phyloP scores from a whole-genome alignment of 2,888 invertebrate species.

The Eupithecia abbreviata region DNA sequence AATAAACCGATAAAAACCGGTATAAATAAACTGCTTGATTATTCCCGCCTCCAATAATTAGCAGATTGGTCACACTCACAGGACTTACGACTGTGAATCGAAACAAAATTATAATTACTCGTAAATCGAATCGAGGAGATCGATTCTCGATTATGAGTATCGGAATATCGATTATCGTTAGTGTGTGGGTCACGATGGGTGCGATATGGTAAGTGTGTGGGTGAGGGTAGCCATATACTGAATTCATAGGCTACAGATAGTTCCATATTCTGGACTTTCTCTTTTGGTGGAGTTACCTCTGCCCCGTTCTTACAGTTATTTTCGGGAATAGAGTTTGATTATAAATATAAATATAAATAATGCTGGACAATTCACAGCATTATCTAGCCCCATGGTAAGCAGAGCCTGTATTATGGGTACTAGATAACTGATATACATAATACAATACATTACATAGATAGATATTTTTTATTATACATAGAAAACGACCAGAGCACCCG shows the following conservation, averaged over 20 bases:
- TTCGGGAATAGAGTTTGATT: not conserved
- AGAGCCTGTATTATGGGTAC: too few relatives aligned
- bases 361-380: too few relatives aligned
- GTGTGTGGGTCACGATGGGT: constrained; percentile 43
- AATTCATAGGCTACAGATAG: not conserved
- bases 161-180: constrained; percentile 50
- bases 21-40: constrained; percentile 26
- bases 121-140: constrained; percentile 73
- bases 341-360: too few relatives aligned
- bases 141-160: constrained; percentile 63
- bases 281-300: not conserved
- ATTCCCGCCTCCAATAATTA: constrained; percentile 64
- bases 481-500: too few relatives aligned
- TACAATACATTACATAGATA: too few relatives aligned
- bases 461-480: too few relatives aligned
- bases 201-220: constrained; percentile 46
- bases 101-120: constrained; percentile 78
- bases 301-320: not conserved
- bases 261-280: not conserved
- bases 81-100: constrained; percentile 67
- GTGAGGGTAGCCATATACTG: not conserved
- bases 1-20: constrained; percentile 25
- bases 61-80: constrained; percentile 80
- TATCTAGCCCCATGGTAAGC: too few relatives aligned
- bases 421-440: too few relatives aligned